phyloP scores from a whole-genome alignment of 1,140 invertebrate genomes.

The Cecropterus lyciades region DNA sequence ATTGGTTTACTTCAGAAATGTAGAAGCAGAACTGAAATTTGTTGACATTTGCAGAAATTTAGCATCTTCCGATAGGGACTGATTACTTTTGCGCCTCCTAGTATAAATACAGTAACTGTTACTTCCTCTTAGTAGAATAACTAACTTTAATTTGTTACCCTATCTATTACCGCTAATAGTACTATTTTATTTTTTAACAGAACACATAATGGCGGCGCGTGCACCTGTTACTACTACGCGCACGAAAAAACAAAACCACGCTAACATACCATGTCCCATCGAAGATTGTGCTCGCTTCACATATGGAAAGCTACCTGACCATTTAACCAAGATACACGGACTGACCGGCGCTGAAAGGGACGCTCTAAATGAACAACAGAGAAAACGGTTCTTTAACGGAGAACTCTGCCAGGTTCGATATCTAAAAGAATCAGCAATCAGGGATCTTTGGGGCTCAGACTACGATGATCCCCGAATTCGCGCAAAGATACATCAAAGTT shows the following conservation, averaged over 20 bases:
- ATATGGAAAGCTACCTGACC: slow-evolving; percentile 81
- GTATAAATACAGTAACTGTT: too few relatives aligned
- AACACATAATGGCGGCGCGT: slow-evolving; percentile 56
- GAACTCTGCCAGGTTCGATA: slow-evolving; percentile 82
- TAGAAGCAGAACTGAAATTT: too few relatives aligned
- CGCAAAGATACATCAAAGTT: slow-evolving; percentile 81
- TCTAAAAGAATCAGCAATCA: slow-evolving; percentile 81
- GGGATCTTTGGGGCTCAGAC: slow-evolving; percentile 81
- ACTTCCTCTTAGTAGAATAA: too few relatives aligned
- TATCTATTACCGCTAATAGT: background rate
- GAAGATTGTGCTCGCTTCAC: slow-evolving; percentile 83
- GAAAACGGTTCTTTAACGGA: slow-evolving; percentile 82
- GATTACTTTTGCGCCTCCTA: too few relatives aligned
- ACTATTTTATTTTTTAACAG: background rate
- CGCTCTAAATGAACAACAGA: slow-evolving; percentile 79
- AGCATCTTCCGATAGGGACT: too few relatives aligned
- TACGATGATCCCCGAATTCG: slow-evolving; percentile 81
- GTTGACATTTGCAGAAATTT: too few relatives aligned
- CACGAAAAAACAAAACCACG: slow-evolving; percentile 83
- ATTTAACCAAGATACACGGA: slow-evolving; percentile 81
- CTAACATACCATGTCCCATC: slow-evolving; percentile 82
- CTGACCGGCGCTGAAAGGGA: slow-evolving; percentile 80
- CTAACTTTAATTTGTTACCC: background rate
- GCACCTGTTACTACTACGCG: slow-evolving; percentile 55
- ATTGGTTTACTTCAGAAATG: too few relatives aligned